Conservation (phyloP, 2,888 invertebrate genomes). For the Neuroscelio doddi region DNA sequence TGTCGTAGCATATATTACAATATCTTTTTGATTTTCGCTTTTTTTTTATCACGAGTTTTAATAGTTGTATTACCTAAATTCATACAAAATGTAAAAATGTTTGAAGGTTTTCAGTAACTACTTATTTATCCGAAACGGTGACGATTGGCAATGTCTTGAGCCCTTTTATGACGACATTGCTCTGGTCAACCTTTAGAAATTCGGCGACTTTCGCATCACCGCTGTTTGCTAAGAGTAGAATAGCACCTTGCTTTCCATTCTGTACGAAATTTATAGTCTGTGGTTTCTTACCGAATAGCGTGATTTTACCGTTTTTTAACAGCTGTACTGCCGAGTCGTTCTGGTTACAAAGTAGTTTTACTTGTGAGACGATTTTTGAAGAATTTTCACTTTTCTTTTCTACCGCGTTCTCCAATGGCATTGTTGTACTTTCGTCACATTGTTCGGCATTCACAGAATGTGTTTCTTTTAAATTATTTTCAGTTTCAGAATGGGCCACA, state of each 20-base stretch:
- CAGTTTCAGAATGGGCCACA: no score
- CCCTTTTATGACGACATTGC: constrained; percentile 47
- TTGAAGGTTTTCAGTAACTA: neutral
- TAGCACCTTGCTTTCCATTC: constrained; percentile 60
- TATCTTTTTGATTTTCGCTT: neutral
- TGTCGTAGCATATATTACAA: neutral
- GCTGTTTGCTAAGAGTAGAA: constrained; percentile 58
- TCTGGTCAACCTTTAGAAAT: constrained; percentile 57
- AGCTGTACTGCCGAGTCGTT: constrained; percentile 45
- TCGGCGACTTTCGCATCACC: constrained; percentile 46
- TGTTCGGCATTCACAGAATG: no score
- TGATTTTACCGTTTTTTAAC: constrained; percentile 51
- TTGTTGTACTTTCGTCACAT: constrained; percentile 7
- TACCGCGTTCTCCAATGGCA: constrained; percentile 14
- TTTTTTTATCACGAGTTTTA: neutral
- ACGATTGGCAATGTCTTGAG: constrained; percentile 49
- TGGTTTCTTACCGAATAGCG: constrained; percentile 54
- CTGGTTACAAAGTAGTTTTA: constrained; percentile 47
- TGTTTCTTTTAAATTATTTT: no score
- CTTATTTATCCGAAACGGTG: constrained; percentile 17
- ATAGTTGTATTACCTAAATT: neutral
- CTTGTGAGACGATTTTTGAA: constrained; percentile 45
- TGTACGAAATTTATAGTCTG: constrained; percentile 59
- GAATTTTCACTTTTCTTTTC: constrained; percentile 29
- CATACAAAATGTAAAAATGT: constrained; percentile 2